These are phyloP conservation scores for Amblyornis subalaris DNA, from an alignment of 2,113 vertebrate species.

Conservation along the genomic window DNA sequence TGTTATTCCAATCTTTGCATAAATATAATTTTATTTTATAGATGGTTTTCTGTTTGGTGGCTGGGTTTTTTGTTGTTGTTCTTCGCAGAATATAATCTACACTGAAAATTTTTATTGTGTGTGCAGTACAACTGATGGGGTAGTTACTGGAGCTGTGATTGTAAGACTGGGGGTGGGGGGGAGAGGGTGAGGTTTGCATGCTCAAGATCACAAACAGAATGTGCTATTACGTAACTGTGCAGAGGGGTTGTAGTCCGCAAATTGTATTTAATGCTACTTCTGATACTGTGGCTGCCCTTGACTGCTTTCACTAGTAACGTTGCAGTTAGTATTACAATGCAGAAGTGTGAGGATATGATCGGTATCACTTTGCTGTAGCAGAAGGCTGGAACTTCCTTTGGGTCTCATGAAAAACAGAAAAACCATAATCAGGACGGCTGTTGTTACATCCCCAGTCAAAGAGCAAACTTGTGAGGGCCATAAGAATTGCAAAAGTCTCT, in stretches of 20 bases:
- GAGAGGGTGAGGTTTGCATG: background rate
- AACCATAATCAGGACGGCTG: accelerated
- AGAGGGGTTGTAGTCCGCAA: background rate
- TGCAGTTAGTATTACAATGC: background rate
- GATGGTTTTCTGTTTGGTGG: background rate
- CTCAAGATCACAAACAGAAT: background rate
- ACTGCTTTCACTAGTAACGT: background rate
- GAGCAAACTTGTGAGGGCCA: background rate
- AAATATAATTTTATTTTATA: background rate
- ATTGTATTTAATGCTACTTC: background rate
- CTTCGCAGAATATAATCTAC: background rate
- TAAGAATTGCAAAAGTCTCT: background rate
- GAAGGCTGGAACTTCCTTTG: background rate
- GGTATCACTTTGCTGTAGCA: background rate
- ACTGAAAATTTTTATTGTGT: background rate
- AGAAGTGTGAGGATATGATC: background rate
- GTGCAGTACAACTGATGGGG: background rate
- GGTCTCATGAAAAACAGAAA: background rate
- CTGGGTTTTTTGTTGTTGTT: background rate
- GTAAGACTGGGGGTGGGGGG: background rate
- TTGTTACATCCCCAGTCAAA: background rate
- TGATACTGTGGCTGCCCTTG: background rate
- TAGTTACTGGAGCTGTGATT: background rate
- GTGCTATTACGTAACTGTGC: background rate
- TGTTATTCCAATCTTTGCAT: background rate